Percentiles rank a stretch among this genome's conserved stretches.
These are phyloP conservation scores for Ammospiza nelsoni DNA, from an alignment of 2,113 vertebrate genomes.

Conservation along the genomic window DNA sequence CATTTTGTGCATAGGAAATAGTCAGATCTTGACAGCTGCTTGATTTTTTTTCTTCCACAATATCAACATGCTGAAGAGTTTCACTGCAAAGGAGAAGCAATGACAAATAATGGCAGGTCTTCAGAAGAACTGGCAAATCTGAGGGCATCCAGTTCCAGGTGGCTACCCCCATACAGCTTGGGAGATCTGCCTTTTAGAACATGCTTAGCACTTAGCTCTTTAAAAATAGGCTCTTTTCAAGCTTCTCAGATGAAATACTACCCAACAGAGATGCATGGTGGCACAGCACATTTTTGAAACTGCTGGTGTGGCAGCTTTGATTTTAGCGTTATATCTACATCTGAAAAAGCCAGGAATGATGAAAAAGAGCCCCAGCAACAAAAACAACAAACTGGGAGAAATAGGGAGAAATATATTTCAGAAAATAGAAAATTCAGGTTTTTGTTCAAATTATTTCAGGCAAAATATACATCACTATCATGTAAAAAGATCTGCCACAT, in stretches of 20 bases:
- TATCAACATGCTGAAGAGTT: neutral
- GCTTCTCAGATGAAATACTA: neutral
- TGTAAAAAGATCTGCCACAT: neutral
- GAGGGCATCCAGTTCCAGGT: neutral
- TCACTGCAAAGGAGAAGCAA: neutral
- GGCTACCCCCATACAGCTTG: neutral
- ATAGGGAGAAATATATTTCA: neutral
- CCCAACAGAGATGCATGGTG: neutral
- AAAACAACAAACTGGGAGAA: neutral
- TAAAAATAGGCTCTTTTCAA: neutral
- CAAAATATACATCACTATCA: neutral
- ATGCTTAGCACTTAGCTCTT: neutral
- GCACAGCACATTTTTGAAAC: neutral
- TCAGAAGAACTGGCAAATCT: neutral
- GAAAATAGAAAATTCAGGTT: neutral
- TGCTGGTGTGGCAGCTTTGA: neutral
- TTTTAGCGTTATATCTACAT: neutral
- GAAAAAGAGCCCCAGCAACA: neutral
- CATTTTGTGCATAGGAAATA: neutral
- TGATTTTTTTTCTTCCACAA: neutral
- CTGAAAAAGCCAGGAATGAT: neutral
- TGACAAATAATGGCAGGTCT: neutral
- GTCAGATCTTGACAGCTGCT: neutral
- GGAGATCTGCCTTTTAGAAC: neutral
- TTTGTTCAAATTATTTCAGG: neutral